Evolutionary conservation across 1,140 invertebrate genomes (phyloP).

Genomic region (Chrysomallon squamiferum): DNA sequence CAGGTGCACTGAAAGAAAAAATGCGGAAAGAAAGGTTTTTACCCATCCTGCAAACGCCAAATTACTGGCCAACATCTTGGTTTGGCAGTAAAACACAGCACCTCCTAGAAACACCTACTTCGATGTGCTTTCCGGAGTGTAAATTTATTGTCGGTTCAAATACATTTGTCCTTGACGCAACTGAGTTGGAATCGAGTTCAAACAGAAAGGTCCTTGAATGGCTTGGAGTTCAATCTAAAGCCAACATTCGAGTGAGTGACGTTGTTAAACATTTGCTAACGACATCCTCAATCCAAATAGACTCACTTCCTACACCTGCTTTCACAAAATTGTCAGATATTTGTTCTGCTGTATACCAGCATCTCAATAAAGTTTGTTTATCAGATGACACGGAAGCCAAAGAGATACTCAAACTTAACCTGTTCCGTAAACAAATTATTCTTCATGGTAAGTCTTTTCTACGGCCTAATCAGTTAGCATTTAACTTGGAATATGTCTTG

Average conservation of each 20-base stretch:
- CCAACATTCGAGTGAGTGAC: background rate
- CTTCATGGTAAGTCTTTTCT: background rate
- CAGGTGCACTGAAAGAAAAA: background rate
- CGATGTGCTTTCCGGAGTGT: background rate
- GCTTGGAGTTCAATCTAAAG: background rate
- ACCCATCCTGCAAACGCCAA: constrained; percentile 1
- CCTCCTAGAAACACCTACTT: background rate
- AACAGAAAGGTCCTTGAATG: background rate
- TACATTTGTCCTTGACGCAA: background rate
- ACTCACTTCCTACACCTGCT: background rate
- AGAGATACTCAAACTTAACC: background rate
- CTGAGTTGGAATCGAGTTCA: background rate
- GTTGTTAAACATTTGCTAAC: background rate
- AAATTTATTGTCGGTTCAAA: background rate
- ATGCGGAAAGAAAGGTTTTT: constrained; percentile 21
- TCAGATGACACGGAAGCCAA: background rate
- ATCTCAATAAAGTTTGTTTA: background rate
- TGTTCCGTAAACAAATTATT: background rate
- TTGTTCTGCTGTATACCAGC: background rate
- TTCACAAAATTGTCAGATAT: background rate
- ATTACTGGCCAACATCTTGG: background rate
- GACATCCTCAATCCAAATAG: background rate
- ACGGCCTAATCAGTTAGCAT: background rate
- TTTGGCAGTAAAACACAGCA: background rate
- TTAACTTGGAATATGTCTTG: background rate